Conservation (phyloP, 23 tunicate genomes). For the Trididemnum clinides region DNA sequence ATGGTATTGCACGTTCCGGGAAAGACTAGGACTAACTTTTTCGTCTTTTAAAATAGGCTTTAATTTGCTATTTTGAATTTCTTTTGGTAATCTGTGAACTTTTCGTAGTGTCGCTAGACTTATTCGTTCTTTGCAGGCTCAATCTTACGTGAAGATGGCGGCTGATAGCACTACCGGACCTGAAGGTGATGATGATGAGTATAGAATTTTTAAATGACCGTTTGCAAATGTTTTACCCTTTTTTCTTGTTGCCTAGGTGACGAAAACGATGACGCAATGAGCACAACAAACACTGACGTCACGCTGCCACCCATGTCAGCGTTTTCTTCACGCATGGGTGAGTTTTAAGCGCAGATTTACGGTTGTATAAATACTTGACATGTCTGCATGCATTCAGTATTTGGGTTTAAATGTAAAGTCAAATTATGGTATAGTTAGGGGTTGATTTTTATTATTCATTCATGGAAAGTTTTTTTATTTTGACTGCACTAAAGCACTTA, state of each 20-base stretch:
- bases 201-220: background rate
- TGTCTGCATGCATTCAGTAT: too few species aligned
- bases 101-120: too few species aligned
- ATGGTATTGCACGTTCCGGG: too few species aligned
- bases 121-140: conserved; percentile 63
- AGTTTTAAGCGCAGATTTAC: too few species aligned
- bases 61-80: too few species aligned
- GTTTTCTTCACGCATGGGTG: conserved; percentile 84
- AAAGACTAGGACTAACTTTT: too few species aligned
- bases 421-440: background rate
- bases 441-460: background rate
- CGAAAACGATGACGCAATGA: conserved; percentile 77
- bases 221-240: background rate
- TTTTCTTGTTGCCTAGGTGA: background rate
- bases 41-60: too few species aligned
- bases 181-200: conserved; percentile 46
- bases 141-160: conserved; percentile 72
- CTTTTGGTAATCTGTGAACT: too few species aligned
- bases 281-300: conserved; percentile 91
- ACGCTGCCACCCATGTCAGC: conserved; percentile 92
- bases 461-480: background rate
- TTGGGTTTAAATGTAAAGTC: too few species aligned
- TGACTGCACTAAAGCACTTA: too few species aligned
- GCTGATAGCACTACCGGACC: conserved; percentile 98
- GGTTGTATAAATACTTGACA: too few species aligned